These are phyloP conservation scores for Syndactyla subalaris DNA, from an alignment of 2,797 vertebrate genomes.

Conservation along the genomic window DNA sequence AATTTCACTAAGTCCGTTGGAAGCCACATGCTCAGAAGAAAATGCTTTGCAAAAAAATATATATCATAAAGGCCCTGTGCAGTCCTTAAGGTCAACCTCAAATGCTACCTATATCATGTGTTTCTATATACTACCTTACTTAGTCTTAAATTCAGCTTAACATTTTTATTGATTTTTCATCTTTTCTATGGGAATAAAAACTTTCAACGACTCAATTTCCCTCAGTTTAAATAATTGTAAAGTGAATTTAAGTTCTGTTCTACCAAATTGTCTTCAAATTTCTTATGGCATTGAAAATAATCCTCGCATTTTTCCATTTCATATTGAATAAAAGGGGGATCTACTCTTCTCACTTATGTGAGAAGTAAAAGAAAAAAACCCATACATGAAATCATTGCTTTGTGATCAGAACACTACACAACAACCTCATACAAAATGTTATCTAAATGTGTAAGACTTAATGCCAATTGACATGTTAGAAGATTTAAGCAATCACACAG, in stretches of 20 bases:
- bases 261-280: background rate
- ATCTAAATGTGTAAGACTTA: background rate
- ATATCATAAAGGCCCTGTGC: background rate
- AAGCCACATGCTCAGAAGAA: background rate
- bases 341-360: background rate
- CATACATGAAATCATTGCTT: background rate
- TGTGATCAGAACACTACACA: background rate
- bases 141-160: background rate
- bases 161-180: background rate
- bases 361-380: background rate
- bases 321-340: background rate
- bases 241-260: background rate
- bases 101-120: background rate
- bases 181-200: background rate
- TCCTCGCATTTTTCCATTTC: background rate
- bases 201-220: background rate
- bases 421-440: background rate
- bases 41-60: background rate
- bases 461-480: background rate
- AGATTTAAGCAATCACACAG: background rate
- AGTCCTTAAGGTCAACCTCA: background rate
- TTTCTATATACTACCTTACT: background rate
- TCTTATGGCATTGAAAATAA: background rate
- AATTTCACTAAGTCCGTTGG: background rate
- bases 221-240: background rate